Percentiles rank a stretch among this genome's conserved stretches.
phyloP scores from a whole-genome alignment of 2,888 invertebrate genomes.

The Pharmacophagus antenor region DNA sequence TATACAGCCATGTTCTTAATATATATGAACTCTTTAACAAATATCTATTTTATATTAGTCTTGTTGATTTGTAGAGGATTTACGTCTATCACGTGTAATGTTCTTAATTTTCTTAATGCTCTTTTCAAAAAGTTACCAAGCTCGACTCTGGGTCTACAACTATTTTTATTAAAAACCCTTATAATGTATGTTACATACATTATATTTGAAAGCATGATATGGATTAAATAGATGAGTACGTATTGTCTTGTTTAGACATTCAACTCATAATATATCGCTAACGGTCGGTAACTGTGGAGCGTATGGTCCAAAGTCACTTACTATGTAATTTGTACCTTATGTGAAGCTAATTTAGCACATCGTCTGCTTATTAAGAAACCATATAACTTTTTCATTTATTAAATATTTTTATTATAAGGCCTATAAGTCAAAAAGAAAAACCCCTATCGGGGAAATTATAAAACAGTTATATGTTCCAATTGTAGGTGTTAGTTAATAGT shows the following conservation, averaged over 20 bases:
- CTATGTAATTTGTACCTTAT: too few relatives aligned
- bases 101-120: neutral
- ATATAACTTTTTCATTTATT: too few relatives aligned
- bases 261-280: slow-evolving; percentile 39
- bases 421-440: too few relatives aligned
- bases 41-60: too few relatives aligned
- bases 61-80: neutral
- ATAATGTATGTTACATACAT: slow-evolving; percentile 6
- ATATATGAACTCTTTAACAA: too few relatives aligned
- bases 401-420: too few relatives aligned
- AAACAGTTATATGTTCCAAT: too few relatives aligned
- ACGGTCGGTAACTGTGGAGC: slow-evolving; percentile 36
- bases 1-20: too few relatives aligned
- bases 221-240: slow-evolving; percentile 24
- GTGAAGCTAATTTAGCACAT: too few relatives aligned
- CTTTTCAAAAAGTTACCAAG: neutral
- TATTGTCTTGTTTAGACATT: slow-evolving; percentile 37
- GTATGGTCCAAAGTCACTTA: slow-evolving; percentile 21
- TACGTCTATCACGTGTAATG: neutral
- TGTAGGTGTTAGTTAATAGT: too few relatives aligned
- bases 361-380: too few relatives aligned
- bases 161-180: neutral
- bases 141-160: neutral
- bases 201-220: slow-evolving; percentile 6
- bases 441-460: too few relatives aligned